Evolutionary conservation across 2,113 vertebrate species (phyloP).

Genomic region (Propithecus coquereli): DNA sequence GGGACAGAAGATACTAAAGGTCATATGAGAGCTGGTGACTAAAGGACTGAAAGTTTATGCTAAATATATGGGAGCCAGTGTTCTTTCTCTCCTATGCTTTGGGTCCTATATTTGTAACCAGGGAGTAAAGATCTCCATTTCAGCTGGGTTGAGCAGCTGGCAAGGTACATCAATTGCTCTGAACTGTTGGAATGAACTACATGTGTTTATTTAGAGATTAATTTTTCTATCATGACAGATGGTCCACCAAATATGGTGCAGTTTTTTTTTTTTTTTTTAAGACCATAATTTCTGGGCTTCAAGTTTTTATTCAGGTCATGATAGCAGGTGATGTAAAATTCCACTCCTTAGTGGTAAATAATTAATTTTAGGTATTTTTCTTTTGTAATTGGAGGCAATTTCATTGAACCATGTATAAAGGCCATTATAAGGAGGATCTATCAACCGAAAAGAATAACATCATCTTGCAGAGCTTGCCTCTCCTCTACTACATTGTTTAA

Average conservation of each 20-base stretch:
- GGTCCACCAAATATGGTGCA: neutral
- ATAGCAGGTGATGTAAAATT: neutral
- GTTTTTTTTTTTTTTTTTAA: neutral
- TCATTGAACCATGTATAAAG: neutral
- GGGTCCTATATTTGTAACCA: neutral
- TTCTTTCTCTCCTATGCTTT: rapidly evolving
- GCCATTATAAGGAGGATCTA: neutral
- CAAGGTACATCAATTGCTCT: neutral
- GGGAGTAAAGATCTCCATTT: neutral
- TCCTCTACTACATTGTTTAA: neutral
- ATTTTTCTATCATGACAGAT: constrained; percentile 11
- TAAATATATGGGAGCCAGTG: neutral
- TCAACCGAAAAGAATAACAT: neutral
- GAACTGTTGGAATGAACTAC: constrained; percentile 2
- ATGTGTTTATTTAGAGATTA: constrained; percentile 51
- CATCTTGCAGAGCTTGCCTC: neutral
- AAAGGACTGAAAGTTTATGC: neutral
- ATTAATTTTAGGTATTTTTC: neutral
- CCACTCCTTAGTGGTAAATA: neutral
- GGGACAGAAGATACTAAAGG: neutral
- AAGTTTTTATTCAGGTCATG: neutral
- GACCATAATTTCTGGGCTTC: neutral
- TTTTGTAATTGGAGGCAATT: neutral
- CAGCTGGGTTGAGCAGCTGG: neutral
- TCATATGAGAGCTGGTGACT: neutral